Evolutionary conservation across 2,888 invertebrate genomes (phyloP), one percentile per base, ranked within the genome.

Genomic region (Ypsolopha scabrella): DNA sequence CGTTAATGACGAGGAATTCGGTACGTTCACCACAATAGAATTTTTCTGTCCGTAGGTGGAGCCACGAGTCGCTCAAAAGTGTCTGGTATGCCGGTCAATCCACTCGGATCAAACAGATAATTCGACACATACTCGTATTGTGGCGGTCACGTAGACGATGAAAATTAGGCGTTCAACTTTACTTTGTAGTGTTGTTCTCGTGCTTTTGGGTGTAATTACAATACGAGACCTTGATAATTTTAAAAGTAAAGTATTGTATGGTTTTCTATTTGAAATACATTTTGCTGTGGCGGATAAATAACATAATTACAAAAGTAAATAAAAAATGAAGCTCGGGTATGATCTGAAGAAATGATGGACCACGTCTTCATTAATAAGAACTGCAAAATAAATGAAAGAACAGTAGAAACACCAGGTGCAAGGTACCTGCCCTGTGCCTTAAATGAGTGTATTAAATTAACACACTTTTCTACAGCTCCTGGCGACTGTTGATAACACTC

Each of bases 1-100:
- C 67, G 72, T 73, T 79, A 79, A 79, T 77, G 75, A 78, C 35
- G 74, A 73, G 75, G 80, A 80, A 82, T 85, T 81, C 73, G 76
- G 56, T 53, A 80, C 79, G 75, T 75, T 77, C 80, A 77, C 75
- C 79, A 82, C 83, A 79, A 80, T 80, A 82, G 79, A 81, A 78
- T 81, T 79, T 81, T 81, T 82, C 77, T 78, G 68, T 65, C 71
- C 72, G 72, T 72, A 75, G 80, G 75, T 77, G 70, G 66, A 75
- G 74, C 72, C 73, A 73, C 75, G 72, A 72, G 67, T 41, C 14
- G 39, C 39, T 39, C 10, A 39, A 39, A 43, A 14, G 43, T 49
- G 43, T 36, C 11, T 37, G 36, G 43, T 36, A 41, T 36, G 50
- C 50, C 41, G 50, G 43, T 50, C 50, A 43, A 43, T 41, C 34